Conservation (phyloP, 1,140 invertebrate species). For the Apis laboriosa region DNA sequence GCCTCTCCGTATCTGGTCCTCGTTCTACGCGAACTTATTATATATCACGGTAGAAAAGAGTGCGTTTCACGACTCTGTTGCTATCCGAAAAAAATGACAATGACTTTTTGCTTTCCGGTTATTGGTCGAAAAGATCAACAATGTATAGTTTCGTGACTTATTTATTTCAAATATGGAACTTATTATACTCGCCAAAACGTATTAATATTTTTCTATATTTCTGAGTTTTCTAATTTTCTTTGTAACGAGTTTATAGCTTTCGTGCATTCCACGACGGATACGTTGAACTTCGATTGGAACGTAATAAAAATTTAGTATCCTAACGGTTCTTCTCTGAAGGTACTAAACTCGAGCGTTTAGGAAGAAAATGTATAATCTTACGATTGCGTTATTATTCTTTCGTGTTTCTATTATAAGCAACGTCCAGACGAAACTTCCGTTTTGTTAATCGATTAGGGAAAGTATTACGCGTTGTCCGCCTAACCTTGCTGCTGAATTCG, state of each 20-base stretch:
- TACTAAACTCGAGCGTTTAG: conserved; percentile 42
- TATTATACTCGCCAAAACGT: neutral
- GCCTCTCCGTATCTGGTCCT: conserved; percentile 11
- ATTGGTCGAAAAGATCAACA: neutral
- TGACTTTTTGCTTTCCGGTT: neutral
- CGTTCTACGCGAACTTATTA: conserved; percentile 31
- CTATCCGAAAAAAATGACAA: neutral
- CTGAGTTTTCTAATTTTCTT: neutral
- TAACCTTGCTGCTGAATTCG: neutral
- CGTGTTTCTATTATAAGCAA: neutral
- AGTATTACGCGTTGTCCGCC: neutral
- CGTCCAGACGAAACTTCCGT: conserved; percentile 10
- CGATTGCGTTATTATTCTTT: conserved; percentile 33
- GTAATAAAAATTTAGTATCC: conserved; percentile 59
- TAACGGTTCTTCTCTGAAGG: conserved; percentile 53
- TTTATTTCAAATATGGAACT: neutral
- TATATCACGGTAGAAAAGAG: conserved; percentile 19
- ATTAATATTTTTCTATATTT: no score
- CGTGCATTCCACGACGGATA: neutral
- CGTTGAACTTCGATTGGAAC: conserved; percentile 23
- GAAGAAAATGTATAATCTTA: conserved; percentile 14
- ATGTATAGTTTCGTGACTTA: neutral
- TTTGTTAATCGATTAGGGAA: neutral
- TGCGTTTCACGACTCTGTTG: conserved; percentile 14
- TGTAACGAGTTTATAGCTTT: neutral